These are phyloP conservation scores for Dissostichus mawsoni DNA, from an alignment of 2,113 vertebrate genomes.

Conservation along the genomic window DNA sequence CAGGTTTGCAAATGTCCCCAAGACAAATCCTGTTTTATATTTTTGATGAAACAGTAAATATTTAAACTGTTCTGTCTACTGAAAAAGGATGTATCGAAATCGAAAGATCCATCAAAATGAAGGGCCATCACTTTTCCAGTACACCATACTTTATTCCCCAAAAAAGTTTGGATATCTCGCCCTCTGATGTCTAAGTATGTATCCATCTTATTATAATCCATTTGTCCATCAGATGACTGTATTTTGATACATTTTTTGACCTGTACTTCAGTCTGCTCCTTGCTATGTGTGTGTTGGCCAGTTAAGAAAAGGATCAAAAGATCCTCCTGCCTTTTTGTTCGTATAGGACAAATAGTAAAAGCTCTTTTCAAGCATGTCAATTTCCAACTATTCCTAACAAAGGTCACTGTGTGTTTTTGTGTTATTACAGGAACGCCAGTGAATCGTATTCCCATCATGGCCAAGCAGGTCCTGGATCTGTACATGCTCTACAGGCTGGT, in stretches of 20 bases:
- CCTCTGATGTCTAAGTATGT: background rate
- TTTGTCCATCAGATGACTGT: background rate
- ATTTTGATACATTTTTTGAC: background rate
- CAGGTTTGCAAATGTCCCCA: background rate
- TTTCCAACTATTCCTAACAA: background rate
- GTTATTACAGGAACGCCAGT: constrained; percentile 91
- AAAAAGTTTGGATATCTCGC: background rate
- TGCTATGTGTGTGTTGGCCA: background rate
- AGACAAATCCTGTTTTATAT: background rate
- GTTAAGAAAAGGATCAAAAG: no score
- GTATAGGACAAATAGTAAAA: background rate
- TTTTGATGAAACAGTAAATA: background rate
- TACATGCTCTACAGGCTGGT: constrained; percentile 97
- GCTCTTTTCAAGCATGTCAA: background rate
- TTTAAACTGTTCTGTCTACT: background rate
- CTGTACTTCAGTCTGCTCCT: background rate
- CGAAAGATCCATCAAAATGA: background rate
- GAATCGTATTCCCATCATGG: constrained; percentile 99
- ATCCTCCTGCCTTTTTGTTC: background rate
- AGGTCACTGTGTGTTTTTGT: background rate
- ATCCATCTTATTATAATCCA: no score
- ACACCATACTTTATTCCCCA: background rate
- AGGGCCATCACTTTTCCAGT: background rate
- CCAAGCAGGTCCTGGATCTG: constrained; percentile 97
- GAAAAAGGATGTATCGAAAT: background rate